Conservation (phyloP, 2,888 invertebrate species). For the Eupsilia transversa region DNA sequence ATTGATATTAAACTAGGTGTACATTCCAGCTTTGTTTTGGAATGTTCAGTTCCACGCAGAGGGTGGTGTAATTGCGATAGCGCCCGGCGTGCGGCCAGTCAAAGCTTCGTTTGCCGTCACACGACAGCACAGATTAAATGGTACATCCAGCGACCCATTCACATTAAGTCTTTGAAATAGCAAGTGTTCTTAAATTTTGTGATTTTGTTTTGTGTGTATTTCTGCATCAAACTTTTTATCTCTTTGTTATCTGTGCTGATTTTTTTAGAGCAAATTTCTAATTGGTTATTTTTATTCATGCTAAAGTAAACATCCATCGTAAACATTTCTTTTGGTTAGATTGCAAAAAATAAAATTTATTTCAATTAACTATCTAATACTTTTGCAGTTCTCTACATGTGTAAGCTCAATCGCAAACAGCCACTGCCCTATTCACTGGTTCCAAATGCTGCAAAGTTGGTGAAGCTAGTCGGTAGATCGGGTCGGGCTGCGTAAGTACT, state of each 20-base stretch:
- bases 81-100: neutral
- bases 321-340: neutral
- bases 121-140: constrained; percentile 31
- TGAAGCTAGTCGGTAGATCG: neutral
- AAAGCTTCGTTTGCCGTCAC: constrained; percentile 10
- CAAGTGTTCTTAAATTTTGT: neutral
- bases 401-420: neutral
- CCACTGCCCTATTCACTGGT: neutral
- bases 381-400: neutral
- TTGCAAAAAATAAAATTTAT: neutral
- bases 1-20: neutral
- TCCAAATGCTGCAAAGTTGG: neutral
- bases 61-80: constrained; percentile 40
- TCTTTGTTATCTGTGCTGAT: neutral
- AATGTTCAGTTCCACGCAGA: constrained; percentile 25
- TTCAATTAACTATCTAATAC: neutral
- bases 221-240: neutral
- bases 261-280: neutral
- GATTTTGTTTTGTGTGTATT: too few species aligned
- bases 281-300: neutral
- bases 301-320: neutral
- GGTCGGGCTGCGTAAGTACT: neutral
- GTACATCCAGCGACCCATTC: constrained; percentile 10
- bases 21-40: constrained; percentile 6
- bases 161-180: constrained; percentile 9